Evolutionary conservation across 2,797 vertebrate genomes (phyloP), one percentile per base, ranked within the genome.

Genomic region (Corythornis leucogaster): DNA sequence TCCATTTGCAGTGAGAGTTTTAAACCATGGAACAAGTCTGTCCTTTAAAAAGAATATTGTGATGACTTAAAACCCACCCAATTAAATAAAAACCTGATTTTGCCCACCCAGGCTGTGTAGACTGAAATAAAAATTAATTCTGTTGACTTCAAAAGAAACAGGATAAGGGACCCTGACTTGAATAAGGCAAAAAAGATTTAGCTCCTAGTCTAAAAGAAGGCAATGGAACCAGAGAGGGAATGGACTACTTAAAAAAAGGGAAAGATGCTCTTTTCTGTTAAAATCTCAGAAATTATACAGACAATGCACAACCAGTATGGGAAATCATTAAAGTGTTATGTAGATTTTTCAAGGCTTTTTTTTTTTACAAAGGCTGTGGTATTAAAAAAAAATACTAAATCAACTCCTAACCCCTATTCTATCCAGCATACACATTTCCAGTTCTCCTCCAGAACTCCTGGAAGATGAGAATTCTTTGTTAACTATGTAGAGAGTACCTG

Each of bases 221-320:
- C 62, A 82, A 63, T 83, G 51, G 92, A 92, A 61, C 54, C 61
- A 82, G 28, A 85, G 73, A 85, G 66, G 24, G 28, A 89, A 89
- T n/a, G 30, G 68, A 62, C 54, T 54, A 21, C 70, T 42, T 63
- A 18, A 62, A 80, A 82, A 12, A 11, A 59, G 28, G 31, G 45
- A 51, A 50, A 85, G n/a, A 33, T 76, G 53, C 31, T 62, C 8
- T 68, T 58, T 83, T 40, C 63, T 70, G 74, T 75, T 78, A 76
- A 87, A 83, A 76, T 83, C 46, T 67, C 20, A 1, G 35, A 53
- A 64, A 12, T 73, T 84, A 38, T 5, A 38, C 9, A 71, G 79
- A 74, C 85, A 89, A 73, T 15, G 4, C 66, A 68, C 50, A 58
- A 38, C 26, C 71, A 89, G 55, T 25, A 80, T 0, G 58, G 35